Base-by-base conservation (phyloP, 1,140 invertebrate species). In the Teleopsis dalmanni region DNA sequence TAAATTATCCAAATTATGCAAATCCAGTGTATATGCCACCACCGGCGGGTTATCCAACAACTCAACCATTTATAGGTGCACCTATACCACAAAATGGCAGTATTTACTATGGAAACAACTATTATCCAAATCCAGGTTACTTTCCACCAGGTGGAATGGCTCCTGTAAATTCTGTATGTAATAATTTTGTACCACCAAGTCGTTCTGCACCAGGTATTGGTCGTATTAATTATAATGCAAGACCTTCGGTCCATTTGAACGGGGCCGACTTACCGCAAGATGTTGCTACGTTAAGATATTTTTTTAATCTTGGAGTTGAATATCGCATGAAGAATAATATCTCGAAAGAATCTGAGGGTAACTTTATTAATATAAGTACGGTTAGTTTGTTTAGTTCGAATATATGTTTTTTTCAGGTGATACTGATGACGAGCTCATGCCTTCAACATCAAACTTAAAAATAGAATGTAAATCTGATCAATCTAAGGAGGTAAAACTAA, bases 281-380 rank as follows among this genome's bases (percentile, higher is more conserved):
- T 65, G 66, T 82, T 35, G 62, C 69, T 23, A 82, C 80, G 9
- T 61, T 82, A 33, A 75, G 80, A 46, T 82, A 76, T 56, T 84
- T 79, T 60, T 84, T 77, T 67, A 85, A 84, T 64, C 64, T 83
- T 54, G 81, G 81, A 55, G 62, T 82, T 29, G 80, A 83, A 25
- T 73, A 72, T 61, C 70, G 41, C 37, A 23, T 27, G 29, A 50
- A 50, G 23, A 40, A 42, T 18, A n/a, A 18, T 2, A 44, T 21
- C 21, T 5, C 27, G 1, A 45, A 45, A 22, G 41, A 45, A 21
- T 27, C 7, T 45, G 41, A 23, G 26, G 8, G 44, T 46, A 35
- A 46, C 31, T 45, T 23, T 41, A 35, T 26, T 33, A 40, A 6
- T 6, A 11, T 35, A 21, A 35, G 18, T 6, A 25, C 4, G 25